Percentiles rank a stretch among this genome's conserved stretches.
Evolutionary conservation across 1,140 invertebrate species (phyloP).

Genomic region (Phymastichus coffea): DNA sequence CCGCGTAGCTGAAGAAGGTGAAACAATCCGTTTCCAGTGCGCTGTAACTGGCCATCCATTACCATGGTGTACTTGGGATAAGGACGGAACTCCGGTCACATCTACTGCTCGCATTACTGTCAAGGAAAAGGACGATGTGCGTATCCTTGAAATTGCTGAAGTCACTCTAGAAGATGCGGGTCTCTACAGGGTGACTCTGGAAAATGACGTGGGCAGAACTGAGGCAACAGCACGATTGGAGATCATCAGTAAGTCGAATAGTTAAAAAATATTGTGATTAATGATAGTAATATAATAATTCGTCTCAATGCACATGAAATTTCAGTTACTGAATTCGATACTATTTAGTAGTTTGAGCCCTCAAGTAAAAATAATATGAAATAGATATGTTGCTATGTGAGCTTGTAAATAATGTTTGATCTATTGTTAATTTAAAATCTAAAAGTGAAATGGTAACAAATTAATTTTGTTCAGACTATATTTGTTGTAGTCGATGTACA

Average conservation of each 20-base stretch:
- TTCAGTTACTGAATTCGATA: too few relatives aligned
- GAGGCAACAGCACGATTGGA: conserved; percentile 79
- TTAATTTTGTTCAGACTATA: too few relatives aligned
- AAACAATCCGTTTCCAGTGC: conserved; percentile 77
- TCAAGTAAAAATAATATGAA: too few relatives aligned
- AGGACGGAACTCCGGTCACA: conserved; percentile 68
- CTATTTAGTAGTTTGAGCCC: too few relatives aligned
- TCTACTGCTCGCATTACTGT: conserved; percentile 67
- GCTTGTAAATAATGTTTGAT: too few relatives aligned
- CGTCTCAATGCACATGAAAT: too few relatives aligned
- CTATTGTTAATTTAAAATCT: too few relatives aligned
- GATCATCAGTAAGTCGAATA: conserved; percentile 71
- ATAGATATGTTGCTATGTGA: too few relatives aligned
- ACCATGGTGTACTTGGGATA: conserved; percentile 80
- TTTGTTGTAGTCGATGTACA: too few relatives aligned
- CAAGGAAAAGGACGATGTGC: conserved; percentile 73
- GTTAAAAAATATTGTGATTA: background rate
- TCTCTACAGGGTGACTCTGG: conserved; percentile 75
- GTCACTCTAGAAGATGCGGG: conserved; percentile 78
- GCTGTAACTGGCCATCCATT: conserved; percentile 74
- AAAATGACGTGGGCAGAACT: conserved; percentile 79
- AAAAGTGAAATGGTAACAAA: too few relatives aligned
- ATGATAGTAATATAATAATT: too few relatives aligned
- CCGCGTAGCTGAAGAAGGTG: conserved; percentile 78
- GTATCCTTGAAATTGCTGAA: conserved; percentile 75